A percentile compares a stretch with the other conserved stretches of the same genome.
Conservation (phyloP, 2,888 invertebrate genomes). For the Plemyria rubiginata region DNA sequence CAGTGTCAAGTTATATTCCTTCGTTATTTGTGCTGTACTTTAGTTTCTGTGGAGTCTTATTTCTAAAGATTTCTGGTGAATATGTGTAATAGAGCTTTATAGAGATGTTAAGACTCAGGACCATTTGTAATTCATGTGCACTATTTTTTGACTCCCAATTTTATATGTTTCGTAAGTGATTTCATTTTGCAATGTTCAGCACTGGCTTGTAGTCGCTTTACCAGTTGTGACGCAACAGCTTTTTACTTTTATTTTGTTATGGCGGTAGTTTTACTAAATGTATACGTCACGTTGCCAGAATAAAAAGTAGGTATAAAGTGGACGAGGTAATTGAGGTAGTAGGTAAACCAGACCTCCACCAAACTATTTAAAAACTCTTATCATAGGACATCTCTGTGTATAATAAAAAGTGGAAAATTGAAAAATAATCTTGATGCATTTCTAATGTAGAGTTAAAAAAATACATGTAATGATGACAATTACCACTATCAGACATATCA, state of each 20-base stretch:
- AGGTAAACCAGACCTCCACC: constrained; percentile 42
- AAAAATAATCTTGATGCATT: constrained; percentile 38
- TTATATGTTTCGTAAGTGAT: constrained; percentile 63
- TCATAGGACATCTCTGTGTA: constrained; percentile 10
- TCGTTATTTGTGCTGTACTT: constrained; percentile 77
- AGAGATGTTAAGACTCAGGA: constrained; percentile 82
- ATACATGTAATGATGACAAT: constrained; percentile 17
- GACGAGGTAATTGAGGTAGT: constrained; percentile 15
- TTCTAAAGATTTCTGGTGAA: constrained; percentile 58
- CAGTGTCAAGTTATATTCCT: constrained; percentile 74
- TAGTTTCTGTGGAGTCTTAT: constrained; percentile 59
- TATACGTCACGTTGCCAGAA: constrained; percentile 18
- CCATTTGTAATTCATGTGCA: constrained; percentile 74
- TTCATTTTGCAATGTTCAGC: constrained; percentile 66
- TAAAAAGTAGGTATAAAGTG: constrained; percentile 4
- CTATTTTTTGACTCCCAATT: constrained; percentile 62
- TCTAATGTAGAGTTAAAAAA: constrained; percentile 32
- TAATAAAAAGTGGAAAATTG: constrained; percentile 25
- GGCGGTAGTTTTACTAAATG: constrained; percentile 38
- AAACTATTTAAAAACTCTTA: constrained; percentile 9
- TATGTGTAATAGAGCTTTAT: constrained; percentile 77
- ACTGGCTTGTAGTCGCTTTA: constrained; percentile 78
- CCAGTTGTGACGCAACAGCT: constrained; percentile 53
- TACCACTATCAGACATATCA: constrained; percentile 42
- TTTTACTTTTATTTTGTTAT: constrained; percentile 46